A percentile compares a stretch with the other conserved stretches of the same genome.
Conservation (phyloP, 2,113 vertebrate species). For the Eleginops maclovinus region DNA sequence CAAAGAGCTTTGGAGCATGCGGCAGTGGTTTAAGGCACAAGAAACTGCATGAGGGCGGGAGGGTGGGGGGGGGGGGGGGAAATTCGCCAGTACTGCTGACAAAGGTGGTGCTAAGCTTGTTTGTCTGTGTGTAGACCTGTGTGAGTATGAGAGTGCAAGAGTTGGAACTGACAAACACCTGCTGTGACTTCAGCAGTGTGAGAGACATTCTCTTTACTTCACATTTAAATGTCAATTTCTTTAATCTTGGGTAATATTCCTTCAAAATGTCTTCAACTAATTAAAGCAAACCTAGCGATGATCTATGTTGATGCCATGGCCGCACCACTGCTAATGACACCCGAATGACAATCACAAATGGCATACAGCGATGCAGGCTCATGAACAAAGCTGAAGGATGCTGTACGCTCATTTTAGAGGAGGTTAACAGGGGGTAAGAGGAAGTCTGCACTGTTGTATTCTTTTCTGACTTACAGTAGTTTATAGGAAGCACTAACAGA, state of each 20-base stretch:
- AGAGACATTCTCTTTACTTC: conserved; percentile 18
- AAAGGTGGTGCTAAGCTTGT: conserved; percentile 63
- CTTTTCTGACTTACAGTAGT: too few relatives aligned
- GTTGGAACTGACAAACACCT: conserved; percentile 40
- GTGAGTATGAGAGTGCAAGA: not conserved
- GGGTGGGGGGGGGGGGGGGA: conserved; percentile 36
- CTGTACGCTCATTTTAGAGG: conserved; percentile 11
- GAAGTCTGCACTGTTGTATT: too few relatives aligned
- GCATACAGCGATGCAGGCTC: conserved; percentile 2
- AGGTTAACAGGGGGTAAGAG: conserved; percentile 24
- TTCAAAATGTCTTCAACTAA: conserved; percentile 48
- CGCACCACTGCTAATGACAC: conserved; percentile 23
- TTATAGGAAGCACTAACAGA: too few relatives aligned
- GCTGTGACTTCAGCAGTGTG: conserved; percentile 30
- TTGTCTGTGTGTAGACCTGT: conserved; percentile 23
- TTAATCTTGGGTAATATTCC: conserved; percentile 46
- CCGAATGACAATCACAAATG: conserved; percentile 30
- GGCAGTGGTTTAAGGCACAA: conserved; percentile 65
- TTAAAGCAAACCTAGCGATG: conserved; percentile 34
- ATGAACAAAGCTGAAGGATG: not conserved
- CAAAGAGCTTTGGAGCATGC: conserved; percentile 56
- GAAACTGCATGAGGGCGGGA: conserved; percentile 52
- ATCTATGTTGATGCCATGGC: conserved; percentile 16
- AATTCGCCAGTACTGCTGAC: conserved; percentile 72
- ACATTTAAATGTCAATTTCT: conserved; percentile 46